Evolutionary conservation across 2,888 invertebrate species (phyloP), one percentile per base, ranked within the genome.

Genomic region (Zootermopsis nevadensis): DNA sequence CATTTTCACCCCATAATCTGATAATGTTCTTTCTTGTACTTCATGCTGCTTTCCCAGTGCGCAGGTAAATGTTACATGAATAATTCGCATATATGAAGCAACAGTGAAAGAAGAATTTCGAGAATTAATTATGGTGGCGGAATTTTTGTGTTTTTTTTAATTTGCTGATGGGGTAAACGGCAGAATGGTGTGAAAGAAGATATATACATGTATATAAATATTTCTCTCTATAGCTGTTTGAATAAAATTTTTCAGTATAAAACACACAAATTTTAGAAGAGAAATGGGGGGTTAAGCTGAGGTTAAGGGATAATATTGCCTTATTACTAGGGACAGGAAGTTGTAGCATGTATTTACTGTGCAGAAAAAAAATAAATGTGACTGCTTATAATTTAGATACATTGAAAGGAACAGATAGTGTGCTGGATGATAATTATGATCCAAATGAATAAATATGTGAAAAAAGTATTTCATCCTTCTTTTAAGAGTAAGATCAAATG

Each of bases 281-380:
- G 79, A 79, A 66, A 35, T 60, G 60, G 77, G 77, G 77, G 53
- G 55, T 19, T 60, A 55, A 77, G 81, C 81, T 31, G 53, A 67
- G 82, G 82, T 82, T 74, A 82, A 82, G 82, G 82, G 82, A 82
- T 74, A 82, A 82, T 82, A 82, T 82, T 82, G 82, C 82, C 82
- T 82, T 82, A 82, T 82, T 69, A 82, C 55, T 30, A 76, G 79
- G 79, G 60, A 38, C 79, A 66, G 79, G 60, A 66, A 24, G 27
- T 79, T 79, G 15, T 35, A 66, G 79, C 79, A 79, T 79, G 79
- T 74, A 74, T 74, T 60, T 60, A 27, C n/a, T 60, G 8, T 60
- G n/a, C n/a, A 60, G 60, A n/a, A n/a, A 48, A 19, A 48, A 10
- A 38, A 4, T 7, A 38, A 4, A 4, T 48, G 48, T 48, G 48